phyloP scores from a whole-genome alignment of 2,797 vertebrate species.

The Fistularia tabacaria region DNA sequence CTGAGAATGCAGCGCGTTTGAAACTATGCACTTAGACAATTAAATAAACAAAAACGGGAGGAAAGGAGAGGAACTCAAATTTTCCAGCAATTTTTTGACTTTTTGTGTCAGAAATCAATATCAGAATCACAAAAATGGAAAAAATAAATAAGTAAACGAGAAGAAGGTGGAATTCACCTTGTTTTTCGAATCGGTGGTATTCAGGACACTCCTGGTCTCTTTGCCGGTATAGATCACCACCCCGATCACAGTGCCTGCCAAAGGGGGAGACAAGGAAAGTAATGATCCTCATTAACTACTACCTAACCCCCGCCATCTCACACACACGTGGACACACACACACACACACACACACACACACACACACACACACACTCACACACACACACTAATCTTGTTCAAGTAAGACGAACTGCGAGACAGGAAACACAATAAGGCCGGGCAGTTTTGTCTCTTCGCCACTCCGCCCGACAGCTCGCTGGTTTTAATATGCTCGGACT shows the following conservation, averaged over 20 bases:
- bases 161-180: slow-evolving; percentile 78
- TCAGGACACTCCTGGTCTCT: slow-evolving; percentile 95
- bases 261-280: slow-evolving; percentile 59
- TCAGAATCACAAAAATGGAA: neutral
- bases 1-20: no score
- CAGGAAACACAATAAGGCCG: slow-evolving; percentile 60
- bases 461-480: slow-evolving; percentile 49
- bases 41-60: no score
- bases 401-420: slow-evolving; percentile 56
- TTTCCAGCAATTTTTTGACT: no score
- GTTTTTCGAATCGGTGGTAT: slow-evolving; percentile 94
- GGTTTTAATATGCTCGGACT: slow-evolving; percentile 60
- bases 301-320: slow-evolving; percentile 24
- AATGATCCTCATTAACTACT: slow-evolving; percentile 60
- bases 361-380: slow-evolving; percentile 13
- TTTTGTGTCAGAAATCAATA: neutral
- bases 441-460: slow-evolving; percentile 46
- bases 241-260: slow-evolving; percentile 94
- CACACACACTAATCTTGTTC: slow-evolving; percentile 47
- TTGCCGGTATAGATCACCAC: slow-evolving; percentile 98
- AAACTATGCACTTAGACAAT: no score
- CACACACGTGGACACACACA: neutral
- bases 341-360: slow-evolving; percentile 2
- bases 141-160: neutral
- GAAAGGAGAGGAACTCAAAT: no score